Base-by-base conservation (phyloP, 2,888 invertebrate genomes). In the Masnerella sp. region DNA sequence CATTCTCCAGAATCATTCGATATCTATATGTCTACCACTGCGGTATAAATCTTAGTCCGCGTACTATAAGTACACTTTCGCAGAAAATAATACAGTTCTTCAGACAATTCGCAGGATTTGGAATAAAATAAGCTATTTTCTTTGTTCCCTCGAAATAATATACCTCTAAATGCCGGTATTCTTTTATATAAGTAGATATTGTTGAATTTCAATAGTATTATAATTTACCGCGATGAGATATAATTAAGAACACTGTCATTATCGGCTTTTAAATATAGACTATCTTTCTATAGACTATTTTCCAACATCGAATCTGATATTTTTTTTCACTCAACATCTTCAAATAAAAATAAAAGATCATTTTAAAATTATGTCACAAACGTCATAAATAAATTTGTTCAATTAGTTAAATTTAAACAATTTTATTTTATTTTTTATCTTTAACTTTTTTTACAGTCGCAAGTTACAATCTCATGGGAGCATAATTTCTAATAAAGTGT, bases 61-160 rank as follows among this genome's bases (percentile, higher is more conserved):
- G 34, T 58, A 43, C 32, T 43, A 22, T 28, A 25, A 54, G 40
- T 47, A 47, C 30, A 47, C 12, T 47, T 47, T 47, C 9, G 2
- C 11, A 18, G 34, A 36, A 47, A 59, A 47, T 38, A 42, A 56
- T 42, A 42, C 17, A 11, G 14, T 20, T 40, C 40, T 54, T 30
- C 30, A 42, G 20, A 56, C 56, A 32, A 42, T 42, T 30, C 15
- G 7, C 12, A 43, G 14, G 34, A 40, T 42, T 30, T 58, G 4
- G 42, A 28, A 42, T 42, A 30, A 58, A 43, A 58, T 47, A 47
- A 47, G 38, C 8, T 14, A 36, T 59, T 47, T 47, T 47, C 38
- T 38, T 47, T 59, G 47, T 59, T 47, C 38, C 28, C 36, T 11
- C 28, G 2, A 47, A 59, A 59, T 38, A 47, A 9, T 32, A 14